Evolutionary conservation across 2,113 vertebrate species (phyloP).

Genomic region (Acanthisitta chloris): DNA sequence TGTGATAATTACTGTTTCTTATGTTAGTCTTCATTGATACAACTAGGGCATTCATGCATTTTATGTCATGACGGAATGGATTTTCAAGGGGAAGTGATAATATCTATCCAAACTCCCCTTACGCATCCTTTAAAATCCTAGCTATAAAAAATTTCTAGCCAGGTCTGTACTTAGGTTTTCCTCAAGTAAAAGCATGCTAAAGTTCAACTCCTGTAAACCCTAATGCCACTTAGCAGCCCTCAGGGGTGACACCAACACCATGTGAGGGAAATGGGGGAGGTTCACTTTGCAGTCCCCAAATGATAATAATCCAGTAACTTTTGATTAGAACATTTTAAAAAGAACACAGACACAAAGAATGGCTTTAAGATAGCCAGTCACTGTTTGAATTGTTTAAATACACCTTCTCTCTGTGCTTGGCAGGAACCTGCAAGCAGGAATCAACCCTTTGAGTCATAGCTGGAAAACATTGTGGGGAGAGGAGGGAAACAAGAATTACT

Average conservation of each 20-base stretch:
- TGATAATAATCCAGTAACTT: background rate
- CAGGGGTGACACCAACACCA: too few relatives aligned
- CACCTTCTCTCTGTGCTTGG: background rate
- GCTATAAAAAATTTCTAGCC: background rate
- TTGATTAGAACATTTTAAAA: background rate
- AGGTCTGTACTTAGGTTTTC: background rate
- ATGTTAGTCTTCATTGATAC: background rate
- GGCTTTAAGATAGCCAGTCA: background rate
- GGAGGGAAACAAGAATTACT: background rate
- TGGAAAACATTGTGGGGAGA: background rate
- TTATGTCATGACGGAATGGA: background rate
- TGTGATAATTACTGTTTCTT: background rate
- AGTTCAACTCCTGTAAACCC: background rate
- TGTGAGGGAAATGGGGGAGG: rapidly evolving
- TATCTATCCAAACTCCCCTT: background rate
- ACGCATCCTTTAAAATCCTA: background rate
- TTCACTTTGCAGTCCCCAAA: background rate
- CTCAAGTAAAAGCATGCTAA: background rate
- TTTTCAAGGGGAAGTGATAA: background rate
- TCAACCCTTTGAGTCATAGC: background rate
- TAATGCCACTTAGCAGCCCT: too few relatives aligned
- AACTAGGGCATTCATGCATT: background rate
- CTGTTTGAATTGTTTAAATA: background rate
- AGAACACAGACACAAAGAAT: background rate
- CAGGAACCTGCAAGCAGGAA: background rate